Percentiles rank a stretch among this genome's conserved stretches.
Evolutionary conservation across 1,140 invertebrate genomes (phyloP).

Genomic region (Lycorma delicatula): DNA sequence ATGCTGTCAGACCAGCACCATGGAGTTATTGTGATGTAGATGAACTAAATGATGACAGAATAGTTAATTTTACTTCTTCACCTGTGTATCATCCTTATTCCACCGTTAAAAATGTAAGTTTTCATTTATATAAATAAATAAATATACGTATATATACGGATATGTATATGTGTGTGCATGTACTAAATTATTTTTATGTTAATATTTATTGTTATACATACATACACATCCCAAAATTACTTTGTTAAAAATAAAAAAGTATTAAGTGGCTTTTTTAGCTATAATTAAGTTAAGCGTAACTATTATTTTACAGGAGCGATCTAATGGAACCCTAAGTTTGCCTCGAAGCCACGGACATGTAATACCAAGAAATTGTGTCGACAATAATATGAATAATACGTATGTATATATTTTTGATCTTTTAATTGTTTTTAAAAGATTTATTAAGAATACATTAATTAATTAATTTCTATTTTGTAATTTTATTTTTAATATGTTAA

Average conservation of each 20-base stretch:
- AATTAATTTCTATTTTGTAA: too few species aligned
- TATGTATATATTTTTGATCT: constrained; percentile 27
- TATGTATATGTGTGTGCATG: too few species aligned
- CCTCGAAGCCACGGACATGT: constrained; percentile 19
- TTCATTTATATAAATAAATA: constrained; percentile 1
- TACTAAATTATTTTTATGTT: too few species aligned
- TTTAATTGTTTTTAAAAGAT: too few species aligned
- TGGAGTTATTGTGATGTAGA: constrained; percentile 59
- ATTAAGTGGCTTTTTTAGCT: not conserved
- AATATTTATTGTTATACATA: too few species aligned
- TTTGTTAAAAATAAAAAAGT: too few species aligned
- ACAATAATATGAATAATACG: constrained; percentile 56
- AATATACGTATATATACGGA: not conserved
- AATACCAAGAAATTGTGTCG: constrained; percentile 36
- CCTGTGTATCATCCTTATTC: constrained; percentile 42
- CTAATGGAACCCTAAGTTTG: constrained; percentile 26
- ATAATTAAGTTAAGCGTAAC: not conserved
- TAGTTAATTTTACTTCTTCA: constrained; percentile 42
- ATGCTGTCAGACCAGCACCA: constrained; percentile 63
- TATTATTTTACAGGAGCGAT: constrained; percentile 17
- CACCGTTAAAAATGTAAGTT: constrained; percentile 32
- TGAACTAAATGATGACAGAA: constrained; percentile 38
- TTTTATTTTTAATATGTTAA: too few species aligned
- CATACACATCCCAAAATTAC: too few species aligned
- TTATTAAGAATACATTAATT: too few species aligned